phyloP scores from a whole-genome alignment of 2,888 invertebrate species.

The Volucella inanis region DNA sequence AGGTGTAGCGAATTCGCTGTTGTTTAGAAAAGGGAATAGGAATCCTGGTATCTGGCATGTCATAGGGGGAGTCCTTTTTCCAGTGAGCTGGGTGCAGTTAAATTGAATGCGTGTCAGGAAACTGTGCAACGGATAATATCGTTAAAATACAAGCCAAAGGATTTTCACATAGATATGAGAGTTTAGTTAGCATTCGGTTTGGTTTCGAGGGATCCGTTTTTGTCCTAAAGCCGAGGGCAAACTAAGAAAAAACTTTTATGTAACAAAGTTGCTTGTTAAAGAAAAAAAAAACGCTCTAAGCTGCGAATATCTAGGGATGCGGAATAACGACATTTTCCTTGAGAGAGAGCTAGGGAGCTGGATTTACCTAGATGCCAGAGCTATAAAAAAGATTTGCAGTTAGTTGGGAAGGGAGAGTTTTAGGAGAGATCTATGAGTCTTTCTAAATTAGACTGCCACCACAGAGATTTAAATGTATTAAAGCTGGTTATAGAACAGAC shows the following conservation, averaged over 20 bases:
- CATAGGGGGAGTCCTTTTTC: slow-evolving; percentile 21
- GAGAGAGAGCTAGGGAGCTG: not conserved
- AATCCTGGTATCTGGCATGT: slow-evolving; percentile 41
- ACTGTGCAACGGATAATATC: slow-evolving; percentile 48
- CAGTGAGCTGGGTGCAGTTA: slow-evolving; percentile 10
- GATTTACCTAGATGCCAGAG: no score
- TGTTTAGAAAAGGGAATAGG: not conserved
- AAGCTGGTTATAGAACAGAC: no score
- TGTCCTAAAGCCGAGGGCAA: slow-evolving; percentile 1
- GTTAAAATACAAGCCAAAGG: slow-evolving; percentile 44
- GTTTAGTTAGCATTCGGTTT: not conserved
- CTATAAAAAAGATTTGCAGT: no score
- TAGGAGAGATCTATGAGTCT: no score
- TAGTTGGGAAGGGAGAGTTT: no score
- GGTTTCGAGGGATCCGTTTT: slow-evolving; percentile 12
- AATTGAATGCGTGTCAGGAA: slow-evolving; percentile 69
- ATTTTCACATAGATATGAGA: slow-evolving; percentile 43
- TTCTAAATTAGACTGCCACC: no score
- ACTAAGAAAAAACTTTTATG: not conserved
- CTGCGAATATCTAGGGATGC: not conserved
- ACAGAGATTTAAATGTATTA: no score
- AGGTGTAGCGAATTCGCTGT: not conserved
- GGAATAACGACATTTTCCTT: not conserved
- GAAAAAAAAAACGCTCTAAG: not conserved
- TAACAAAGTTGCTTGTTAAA: slow-evolving; percentile 6